Percentiles rank a stretch among this genome's conserved stretches.
Conservation (phyloP, 2,888 invertebrate species). For the Brachypalpus laphriformis region DNA sequence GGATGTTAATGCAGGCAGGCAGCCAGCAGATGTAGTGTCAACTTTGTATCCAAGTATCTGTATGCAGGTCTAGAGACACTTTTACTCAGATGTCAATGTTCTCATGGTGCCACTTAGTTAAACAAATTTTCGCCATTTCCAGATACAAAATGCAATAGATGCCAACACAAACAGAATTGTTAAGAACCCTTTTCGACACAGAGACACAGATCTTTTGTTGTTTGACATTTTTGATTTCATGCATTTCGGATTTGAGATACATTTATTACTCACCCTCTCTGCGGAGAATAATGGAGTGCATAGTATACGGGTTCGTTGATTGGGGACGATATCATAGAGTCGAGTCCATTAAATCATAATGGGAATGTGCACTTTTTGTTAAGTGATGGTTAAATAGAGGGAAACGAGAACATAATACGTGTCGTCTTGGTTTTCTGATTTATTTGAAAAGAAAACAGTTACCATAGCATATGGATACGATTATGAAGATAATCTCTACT, state of each 20-base stretch:
- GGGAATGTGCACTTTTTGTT: slow-evolving; percentile 28
- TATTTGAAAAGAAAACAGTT: slow-evolving; percentile 23
- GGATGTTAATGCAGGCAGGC: background rate
- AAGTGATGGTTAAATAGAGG: slow-evolving; percentile 25
- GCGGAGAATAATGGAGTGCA: background rate
- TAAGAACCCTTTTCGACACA: slow-evolving; percentile 41
- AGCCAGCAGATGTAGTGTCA: slow-evolving; percentile 63
- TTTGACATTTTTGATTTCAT: slow-evolving; percentile 51
- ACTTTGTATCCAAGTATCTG: slow-evolving; percentile 10
- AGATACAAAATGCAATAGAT: slow-evolving; percentile 19
- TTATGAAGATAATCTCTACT: background rate
- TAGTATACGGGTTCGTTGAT: background rate
- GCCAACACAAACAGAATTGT: background rate
- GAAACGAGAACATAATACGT: slow-evolving; percentile 14
- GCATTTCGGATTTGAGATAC: slow-evolving; percentile 12
- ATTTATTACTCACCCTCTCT: slow-evolving; percentile 10
- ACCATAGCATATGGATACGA: background rate
- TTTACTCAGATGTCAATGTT: slow-evolving; percentile 65
- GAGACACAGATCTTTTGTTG: slow-evolving; percentile 11
- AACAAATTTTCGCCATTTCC: slow-evolving; percentile 57
- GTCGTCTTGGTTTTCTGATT: slow-evolving; percentile 32
- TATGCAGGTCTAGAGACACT: slow-evolving; percentile 56
- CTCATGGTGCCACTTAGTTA: slow-evolving; percentile 72
- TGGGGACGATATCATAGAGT: background rate
- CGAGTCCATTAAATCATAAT: slow-evolving; percentile 43